A percentile compares a stretch with the other conserved stretches of the same genome.
phyloP scores from a whole-genome alignment of 1,140 invertebrate species.

The Heliconius melpomene region DNA sequence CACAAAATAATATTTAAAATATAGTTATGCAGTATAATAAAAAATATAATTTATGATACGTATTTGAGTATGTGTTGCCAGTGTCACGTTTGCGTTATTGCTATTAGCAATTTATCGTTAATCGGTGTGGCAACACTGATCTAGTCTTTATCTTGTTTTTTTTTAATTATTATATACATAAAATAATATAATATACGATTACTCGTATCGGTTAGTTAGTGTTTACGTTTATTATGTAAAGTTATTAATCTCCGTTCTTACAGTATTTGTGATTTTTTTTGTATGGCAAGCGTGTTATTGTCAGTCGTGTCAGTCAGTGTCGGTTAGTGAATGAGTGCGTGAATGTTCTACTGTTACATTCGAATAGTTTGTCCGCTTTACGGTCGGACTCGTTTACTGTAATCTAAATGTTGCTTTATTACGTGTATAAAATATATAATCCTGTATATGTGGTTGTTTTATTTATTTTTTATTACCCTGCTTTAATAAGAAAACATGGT shows the following conservation, averaged over 20 bases:
- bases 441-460: constrained; percentile 68
- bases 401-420: constrained; percentile 82
- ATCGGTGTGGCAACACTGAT: constrained; percentile 77
- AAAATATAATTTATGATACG: no score
- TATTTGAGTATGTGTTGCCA: constrained; percentile 28
- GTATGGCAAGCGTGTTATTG: constrained; percentile 38
- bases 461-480: constrained; percentile 50
- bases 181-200: constrained; percentile 11
- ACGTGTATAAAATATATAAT: constrained; percentile 82
- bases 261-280: constrained; percentile 73
- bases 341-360: constrained; percentile 79
- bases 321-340: constrained; percentile 40
- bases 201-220: constrained; percentile 74
- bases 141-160: constrained; percentile 81
- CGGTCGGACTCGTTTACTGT: constrained; percentile 72
- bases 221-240: constrained; percentile 74
- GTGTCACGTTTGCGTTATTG: constrained; percentile 60
- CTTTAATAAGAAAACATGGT: no score
- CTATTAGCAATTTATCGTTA: constrained; percentile 77
- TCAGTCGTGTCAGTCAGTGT: constrained; percentile 3
- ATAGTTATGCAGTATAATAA: not conserved
- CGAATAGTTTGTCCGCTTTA: constrained; percentile 72
- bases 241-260: constrained; percentile 77
- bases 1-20: not conserved
- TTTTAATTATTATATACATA: constrained; percentile 74